phyloP scores from a whole-genome alignment of 2,888 invertebrate species.

The Poecilus cupreus region DNA sequence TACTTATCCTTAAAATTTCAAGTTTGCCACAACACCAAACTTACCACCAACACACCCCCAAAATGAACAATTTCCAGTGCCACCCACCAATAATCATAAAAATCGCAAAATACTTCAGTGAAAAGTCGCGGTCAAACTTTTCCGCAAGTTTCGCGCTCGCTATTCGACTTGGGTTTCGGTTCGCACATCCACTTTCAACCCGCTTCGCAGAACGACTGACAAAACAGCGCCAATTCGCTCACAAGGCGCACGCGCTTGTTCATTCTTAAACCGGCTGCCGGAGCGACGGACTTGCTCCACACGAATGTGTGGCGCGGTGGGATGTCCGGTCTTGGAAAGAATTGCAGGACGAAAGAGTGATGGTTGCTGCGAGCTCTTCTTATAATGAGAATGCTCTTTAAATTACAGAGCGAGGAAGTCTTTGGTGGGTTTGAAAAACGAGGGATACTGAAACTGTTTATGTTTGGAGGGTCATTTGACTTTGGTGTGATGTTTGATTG shows the following conservation, averaged over 20 bases:
- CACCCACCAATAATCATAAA: not conserved
- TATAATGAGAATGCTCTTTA: no score
- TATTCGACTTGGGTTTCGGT: not conserved
- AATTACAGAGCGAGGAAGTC: no score
- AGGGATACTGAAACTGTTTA: no score
- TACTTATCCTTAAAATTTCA: no score
- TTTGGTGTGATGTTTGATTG: no score
- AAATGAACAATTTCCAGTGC: not conserved
- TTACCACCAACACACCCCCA: not conserved
- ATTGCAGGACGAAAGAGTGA: no score
- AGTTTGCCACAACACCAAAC: no score
- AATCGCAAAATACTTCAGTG: not conserved
- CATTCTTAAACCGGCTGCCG: not conserved
- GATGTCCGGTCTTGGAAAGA: no score
- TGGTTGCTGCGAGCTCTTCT: no score
- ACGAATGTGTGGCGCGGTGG: no score
- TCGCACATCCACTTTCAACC: constrained; percentile 18
- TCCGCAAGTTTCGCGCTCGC: not conserved
- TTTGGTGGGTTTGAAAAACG: no score
- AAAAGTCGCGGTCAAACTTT: not conserved
- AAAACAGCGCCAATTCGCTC: not conserved
- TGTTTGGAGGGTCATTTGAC: no score
- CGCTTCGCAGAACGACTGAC: constrained; percentile 17
- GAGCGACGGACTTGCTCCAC: not conserved
- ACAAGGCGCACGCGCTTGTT: not conserved